Evolutionary conservation across 1,140 invertebrate species (phyloP).

Genomic region (Colletes latitarsis): DNA sequence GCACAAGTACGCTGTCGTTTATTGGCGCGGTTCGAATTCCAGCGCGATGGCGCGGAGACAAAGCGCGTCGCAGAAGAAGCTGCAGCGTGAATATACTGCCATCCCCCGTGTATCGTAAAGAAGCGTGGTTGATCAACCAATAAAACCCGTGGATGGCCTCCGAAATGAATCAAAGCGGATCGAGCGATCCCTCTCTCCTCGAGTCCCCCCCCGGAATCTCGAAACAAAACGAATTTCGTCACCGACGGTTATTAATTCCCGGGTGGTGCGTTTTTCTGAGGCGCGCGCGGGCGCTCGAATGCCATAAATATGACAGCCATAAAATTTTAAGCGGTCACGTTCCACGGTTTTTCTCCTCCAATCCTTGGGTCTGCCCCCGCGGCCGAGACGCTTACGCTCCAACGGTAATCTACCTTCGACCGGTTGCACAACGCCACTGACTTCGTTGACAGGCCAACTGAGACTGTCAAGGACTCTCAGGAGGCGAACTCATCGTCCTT

Average conservation of each 20-base stretch:
- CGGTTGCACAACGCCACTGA: slow-evolving; percentile 56
- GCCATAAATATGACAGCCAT: slow-evolving; percentile 51
- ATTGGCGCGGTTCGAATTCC: slow-evolving; percentile 2
- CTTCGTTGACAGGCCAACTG: slow-evolving; percentile 2
- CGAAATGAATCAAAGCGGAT: slow-evolving; percentile 15
- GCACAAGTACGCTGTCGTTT: neutral
- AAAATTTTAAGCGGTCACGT: slow-evolving; percentile 46
- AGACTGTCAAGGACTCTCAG: neutral
- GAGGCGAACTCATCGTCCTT: too few species aligned
- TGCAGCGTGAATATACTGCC: slow-evolving; percentile 2
- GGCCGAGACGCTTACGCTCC: neutral
- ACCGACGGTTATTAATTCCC: slow-evolving; percentile 46
- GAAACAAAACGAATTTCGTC: slow-evolving; percentile 47
- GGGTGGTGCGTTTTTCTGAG: slow-evolving; percentile 31
- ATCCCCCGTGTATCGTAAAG: neutral
- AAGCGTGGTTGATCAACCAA: neutral
- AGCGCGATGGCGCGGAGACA: neutral
- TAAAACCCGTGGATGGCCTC: neutral
- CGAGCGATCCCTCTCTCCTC: too few species aligned
- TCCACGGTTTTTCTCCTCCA: slow-evolving; percentile 27
- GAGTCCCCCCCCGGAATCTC: neutral
- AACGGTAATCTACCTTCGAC: slow-evolving; percentile 53
- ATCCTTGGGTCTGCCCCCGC: neutral
- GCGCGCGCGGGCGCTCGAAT: slow-evolving; percentile 16
- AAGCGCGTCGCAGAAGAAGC: neutral